Evolutionary conservation across 2,797 vertebrate species (phyloP).

Genomic region (Parauchenoglanis ngamensis): DNA sequence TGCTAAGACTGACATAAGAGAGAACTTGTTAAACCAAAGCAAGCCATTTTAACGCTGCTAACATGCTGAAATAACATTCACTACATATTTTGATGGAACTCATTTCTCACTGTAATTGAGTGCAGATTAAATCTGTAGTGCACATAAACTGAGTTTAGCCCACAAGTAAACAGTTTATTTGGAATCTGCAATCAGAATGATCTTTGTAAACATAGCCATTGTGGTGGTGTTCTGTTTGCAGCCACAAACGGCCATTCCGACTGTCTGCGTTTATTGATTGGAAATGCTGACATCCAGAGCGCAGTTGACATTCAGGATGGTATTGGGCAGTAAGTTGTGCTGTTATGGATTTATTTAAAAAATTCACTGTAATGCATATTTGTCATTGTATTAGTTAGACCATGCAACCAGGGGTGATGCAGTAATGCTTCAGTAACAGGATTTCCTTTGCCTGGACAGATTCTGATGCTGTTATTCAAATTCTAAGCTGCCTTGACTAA

Average conservation of each 20-base stretch:
- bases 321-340: slow-evolving; percentile 91
- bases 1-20: not conserved
- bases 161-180: not conserved
- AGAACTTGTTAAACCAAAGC: not conserved
- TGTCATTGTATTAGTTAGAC: slow-evolving; percentile 17
- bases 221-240: slow-evolving; percentile 57
- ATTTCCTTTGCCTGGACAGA: not conserved
- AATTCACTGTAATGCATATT: not conserved
- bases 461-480: not conserved
- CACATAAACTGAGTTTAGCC: slow-evolving; percentile 5
- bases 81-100: not conserved
- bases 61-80: not conserved
- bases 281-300: slow-evolving; percentile 94
- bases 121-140: slow-evolving; percentile 12
- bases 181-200: slow-evolving; percentile 1
- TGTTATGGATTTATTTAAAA: not conserved
- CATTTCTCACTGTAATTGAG: slow-evolving; percentile 2
- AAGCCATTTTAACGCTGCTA: not conserved
- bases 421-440: not conserved
- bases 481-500: not conserved
- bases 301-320: slow-evolving; percentile 97
- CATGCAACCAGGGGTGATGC: not conserved
- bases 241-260: slow-evolving; percentile 98
- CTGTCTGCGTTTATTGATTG: slow-evolving; percentile 94
- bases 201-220: slow-evolving; percentile 7